These are phyloP conservation scores for Oplegnathus fasciatus DNA, from an alignment of 2,113 vertebrate species.

Conservation along the genomic window DNA sequence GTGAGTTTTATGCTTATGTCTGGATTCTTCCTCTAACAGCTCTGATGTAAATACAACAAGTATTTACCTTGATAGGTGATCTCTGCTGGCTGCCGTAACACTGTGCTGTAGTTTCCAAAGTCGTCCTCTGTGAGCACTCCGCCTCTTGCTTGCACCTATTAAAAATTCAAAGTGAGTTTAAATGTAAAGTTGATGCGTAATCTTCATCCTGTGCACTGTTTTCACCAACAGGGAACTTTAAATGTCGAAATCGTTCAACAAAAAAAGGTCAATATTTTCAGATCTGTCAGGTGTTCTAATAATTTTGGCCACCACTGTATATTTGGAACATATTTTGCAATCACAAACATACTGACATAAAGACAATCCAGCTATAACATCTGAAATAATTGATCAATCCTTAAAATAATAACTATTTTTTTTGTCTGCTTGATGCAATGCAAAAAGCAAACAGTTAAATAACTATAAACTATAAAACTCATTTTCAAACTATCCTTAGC, in stretches of 20 bases:
- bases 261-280: too few species aligned
- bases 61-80: slow-evolving; percentile 91
- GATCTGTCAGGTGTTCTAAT: too few species aligned
- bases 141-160: slow-evolving; percentile 88
- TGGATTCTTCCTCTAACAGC: not conserved
- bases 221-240: not conserved
- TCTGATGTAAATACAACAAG: not conserved
- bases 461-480: too few species aligned
- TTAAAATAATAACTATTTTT: not conserved
- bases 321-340: not conserved
- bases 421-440: not conserved
- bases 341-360: not conserved
- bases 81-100: slow-evolving; percentile 89
- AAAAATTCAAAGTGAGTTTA: slow-evolving; percentile 29
- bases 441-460: not conserved
- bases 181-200: not conserved
- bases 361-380: not conserved
- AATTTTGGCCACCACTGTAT: too few species aligned
- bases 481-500: too few species aligned
- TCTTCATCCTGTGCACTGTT: not conserved
- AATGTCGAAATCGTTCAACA: not conserved
- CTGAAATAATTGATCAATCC: not conserved
- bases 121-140: slow-evolving; percentile 93
- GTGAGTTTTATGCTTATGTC: not conserved
- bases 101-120: slow-evolving; percentile 92